These are phyloP conservation scores for Anguilla pacifica DNA, from an alignment of 2,797 vertebrate genomes.

Conservation along the genomic window DNA sequence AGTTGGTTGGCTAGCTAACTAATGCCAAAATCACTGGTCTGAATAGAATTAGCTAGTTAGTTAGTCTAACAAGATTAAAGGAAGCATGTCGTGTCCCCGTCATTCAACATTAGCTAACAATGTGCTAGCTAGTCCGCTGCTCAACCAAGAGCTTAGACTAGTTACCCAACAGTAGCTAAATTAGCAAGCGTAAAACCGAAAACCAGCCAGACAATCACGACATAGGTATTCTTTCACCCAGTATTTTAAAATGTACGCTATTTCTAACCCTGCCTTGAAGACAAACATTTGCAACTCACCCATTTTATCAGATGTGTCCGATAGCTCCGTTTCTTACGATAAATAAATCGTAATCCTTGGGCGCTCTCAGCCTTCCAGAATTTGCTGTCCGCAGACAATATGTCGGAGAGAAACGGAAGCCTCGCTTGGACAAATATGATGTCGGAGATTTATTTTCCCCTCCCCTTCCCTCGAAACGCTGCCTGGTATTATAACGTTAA, in stretches of 20 bases:
- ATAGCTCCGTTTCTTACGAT: conserved; percentile 38
- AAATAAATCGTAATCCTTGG: conserved; percentile 54
- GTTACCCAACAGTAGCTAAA: neutral
- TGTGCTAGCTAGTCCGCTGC: conserved; percentile 10
- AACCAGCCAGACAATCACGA: conserved; percentile 28
- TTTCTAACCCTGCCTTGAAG: neutral
- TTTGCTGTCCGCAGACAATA: conserved; percentile 80
- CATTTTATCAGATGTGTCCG: conserved; percentile 60
- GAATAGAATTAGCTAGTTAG: neutral
- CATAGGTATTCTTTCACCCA: neutral
- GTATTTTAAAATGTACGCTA: conserved; percentile 1
- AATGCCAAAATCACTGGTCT: neutral
- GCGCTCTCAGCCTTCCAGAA: conserved; percentile 66
- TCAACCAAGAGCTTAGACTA: neutral
- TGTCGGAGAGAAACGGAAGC: conserved; percentile 73
- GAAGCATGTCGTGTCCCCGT: neutral
- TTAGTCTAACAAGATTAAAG: neutral
- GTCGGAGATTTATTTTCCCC: neutral
- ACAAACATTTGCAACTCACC: conserved; percentile 60
- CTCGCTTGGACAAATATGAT: conserved; percentile 61
- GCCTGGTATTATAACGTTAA: neutral
- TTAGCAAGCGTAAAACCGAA: conserved; percentile 23
- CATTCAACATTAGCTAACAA: conserved; percentile 22
- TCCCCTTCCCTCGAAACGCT: neutral
- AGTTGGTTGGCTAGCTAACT: neutral